These are phyloP conservation scores for Drosophila pectinifera DNA, from an alignment of 1,140 invertebrate genomes.

Conservation along the genomic window DNA sequence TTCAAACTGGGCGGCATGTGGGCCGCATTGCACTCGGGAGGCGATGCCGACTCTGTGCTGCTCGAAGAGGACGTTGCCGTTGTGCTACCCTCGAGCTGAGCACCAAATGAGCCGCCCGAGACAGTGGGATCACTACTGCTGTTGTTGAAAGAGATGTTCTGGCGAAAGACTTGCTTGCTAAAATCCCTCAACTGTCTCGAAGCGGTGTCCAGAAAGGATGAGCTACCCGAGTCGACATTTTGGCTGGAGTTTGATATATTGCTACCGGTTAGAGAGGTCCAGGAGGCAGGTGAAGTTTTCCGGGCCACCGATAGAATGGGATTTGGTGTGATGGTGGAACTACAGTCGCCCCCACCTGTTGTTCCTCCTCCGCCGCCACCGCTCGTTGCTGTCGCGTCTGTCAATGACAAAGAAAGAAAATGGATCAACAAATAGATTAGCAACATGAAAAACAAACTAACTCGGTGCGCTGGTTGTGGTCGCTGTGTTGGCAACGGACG, in stretches of 20 bases:
- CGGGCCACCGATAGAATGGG: slow-evolving; percentile 31
- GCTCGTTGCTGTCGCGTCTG: slow-evolving; percentile 24
- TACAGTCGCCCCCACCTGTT: slow-evolving; percentile 18
- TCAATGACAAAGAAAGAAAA: slow-evolving; percentile 8
- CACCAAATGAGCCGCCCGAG: slow-evolving; percentile 1
- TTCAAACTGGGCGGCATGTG: slow-evolving; percentile 75
- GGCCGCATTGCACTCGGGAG: slow-evolving; percentile 51
- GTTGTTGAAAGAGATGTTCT: slow-evolving; percentile 78
- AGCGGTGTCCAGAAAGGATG: slow-evolving; percentile 75
- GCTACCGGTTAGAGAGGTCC: slow-evolving; percentile 37
- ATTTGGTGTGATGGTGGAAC: slow-evolving; percentile 2
- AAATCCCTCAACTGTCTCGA: slow-evolving; percentile 77
- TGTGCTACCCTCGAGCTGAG: slow-evolving; percentile 26
- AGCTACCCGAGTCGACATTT: slow-evolving; percentile 30
- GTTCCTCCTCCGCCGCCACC: slow-evolving; percentile 2
- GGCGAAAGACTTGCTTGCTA: slow-evolving; percentile 80
- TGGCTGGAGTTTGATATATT: slow-evolving; percentile 44
- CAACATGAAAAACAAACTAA: slow-evolving; percentile 14
- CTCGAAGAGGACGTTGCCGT: slow-evolving; percentile 38
- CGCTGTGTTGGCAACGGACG: slow-evolving; percentile 4
- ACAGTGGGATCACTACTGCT: slow-evolving; percentile 47
- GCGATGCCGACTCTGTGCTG: slow-evolving; percentile 47
- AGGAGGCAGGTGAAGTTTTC: slow-evolving; percentile 46
- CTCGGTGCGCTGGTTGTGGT: slow-evolving; percentile 59
- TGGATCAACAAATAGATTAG: slow-evolving; percentile 4